phyloP scores from a whole-genome alignment of 2,888 invertebrate species.

The Philereme vetulata region DNA sequence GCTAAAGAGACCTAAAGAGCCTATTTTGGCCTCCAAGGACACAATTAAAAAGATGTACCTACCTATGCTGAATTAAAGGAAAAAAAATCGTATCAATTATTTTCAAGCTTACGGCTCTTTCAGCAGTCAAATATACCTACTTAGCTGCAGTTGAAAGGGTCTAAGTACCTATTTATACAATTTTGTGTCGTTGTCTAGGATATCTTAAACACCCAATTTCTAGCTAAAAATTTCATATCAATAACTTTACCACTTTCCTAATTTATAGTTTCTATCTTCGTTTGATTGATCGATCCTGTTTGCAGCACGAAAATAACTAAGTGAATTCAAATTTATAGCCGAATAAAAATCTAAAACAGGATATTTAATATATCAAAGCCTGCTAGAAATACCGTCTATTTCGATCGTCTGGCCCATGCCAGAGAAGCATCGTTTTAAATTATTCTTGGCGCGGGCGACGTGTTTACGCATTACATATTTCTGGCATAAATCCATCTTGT shows the following conservation, averaged over 20 bases:
- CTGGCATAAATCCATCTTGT: slow-evolving; percentile 54
- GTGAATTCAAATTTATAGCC: slow-evolving; percentile 28
- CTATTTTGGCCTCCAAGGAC: too few species aligned
- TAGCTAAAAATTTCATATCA: too few species aligned
- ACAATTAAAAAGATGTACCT: too few species aligned
- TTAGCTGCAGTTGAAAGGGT: too few species aligned
- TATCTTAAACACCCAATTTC: too few species aligned
- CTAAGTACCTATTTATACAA: too few species aligned
- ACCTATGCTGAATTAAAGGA: too few species aligned
- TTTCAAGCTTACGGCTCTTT: too few species aligned
- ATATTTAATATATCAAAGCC: slow-evolving; percentile 37
- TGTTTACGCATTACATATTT: slow-evolving; percentile 54
- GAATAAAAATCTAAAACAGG: slow-evolving; percentile 42
- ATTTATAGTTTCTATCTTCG: neutral
- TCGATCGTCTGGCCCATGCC: slow-evolving; percentile 44
- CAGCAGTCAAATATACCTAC: too few species aligned
- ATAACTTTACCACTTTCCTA: neutral
- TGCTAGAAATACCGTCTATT: slow-evolving; percentile 49
- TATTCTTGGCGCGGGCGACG: slow-evolving; percentile 48
- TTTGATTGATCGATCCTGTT: slow-evolving; percentile 21
- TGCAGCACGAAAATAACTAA: slow-evolving; percentile 35
- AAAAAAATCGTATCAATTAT: too few species aligned
- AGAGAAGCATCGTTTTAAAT: slow-evolving; percentile 36
- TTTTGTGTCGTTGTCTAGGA: too few species aligned
- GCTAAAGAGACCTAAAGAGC: too few species aligned